These are phyloP conservation scores for Kradibia gibbosae DNA, from an alignment of 1,140 invertebrate genomes.

Conservation along the genomic window DNA sequence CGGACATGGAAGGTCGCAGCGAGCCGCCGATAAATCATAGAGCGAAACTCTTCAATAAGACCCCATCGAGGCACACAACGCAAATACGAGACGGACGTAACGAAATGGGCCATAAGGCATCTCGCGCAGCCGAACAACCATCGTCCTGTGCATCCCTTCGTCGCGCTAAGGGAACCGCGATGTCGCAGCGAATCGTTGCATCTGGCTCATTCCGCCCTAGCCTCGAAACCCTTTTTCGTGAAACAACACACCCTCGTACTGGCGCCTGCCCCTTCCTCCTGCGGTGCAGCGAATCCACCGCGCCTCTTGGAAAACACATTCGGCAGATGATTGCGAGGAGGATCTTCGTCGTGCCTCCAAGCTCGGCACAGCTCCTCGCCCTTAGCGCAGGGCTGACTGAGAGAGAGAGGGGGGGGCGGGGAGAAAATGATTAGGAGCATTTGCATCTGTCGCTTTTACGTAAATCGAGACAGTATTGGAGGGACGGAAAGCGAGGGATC, in stretches of 20 bases:
- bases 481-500: not conserved
- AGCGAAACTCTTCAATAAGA: not conserved
- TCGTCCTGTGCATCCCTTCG: not conserved
- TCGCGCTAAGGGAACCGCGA: constrained; percentile 13
- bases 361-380: not conserved
- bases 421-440: not conserved
- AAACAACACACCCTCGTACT: constrained; percentile 8
- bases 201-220: constrained; percentile 34
- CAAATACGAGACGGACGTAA: constrained; percentile 4
- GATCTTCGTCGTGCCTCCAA: constrained; percentile 1
- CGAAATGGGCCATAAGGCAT: constrained; percentile 28
- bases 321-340: constrained; percentile 38
- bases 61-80: constrained; percentile 14
- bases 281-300: not conserved
- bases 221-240: constrained; percentile 30
- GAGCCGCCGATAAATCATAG: constrained; percentile 14
- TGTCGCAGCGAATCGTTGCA: constrained; percentile 37
- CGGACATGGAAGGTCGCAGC: constrained; percentile 19
- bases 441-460: constrained; percentile 33
- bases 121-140: not conserved
- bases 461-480: not conserved
- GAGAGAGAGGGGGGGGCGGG: not conserved
- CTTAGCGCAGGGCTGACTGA: not conserved
- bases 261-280: not conserved
- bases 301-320: constrained; percentile 33